Base-by-base conservation (phyloP, 1,140 invertebrate genomes). In the Achroia grisella region DNA sequence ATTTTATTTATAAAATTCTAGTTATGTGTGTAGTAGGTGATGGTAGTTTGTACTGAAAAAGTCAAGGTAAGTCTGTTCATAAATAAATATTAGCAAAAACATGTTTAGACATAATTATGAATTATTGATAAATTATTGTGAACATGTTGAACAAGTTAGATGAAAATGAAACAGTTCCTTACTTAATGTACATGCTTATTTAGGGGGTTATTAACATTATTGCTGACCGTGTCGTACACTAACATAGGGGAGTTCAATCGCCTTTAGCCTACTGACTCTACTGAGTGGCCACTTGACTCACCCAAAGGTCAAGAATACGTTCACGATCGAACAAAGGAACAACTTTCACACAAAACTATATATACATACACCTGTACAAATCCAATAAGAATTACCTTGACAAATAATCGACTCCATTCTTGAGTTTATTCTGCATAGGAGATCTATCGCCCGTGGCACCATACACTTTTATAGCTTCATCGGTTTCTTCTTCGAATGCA, bases 401-500 rank as follows among this genome's bases (percentile, higher is more conserved):
- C 15, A 82, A 40, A 60, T 66, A 85, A 53, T 85, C 81, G 40
- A 59, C 65, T 56, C 77, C 77, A 74, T 80, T 80, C 64, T 79
- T 84, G 49, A 66, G 73, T 76, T 83, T 83, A 48, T 86, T 84
- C 55, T 86, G 82, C 62, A 88, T 80, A 66, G 87, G 87, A 53
- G 87, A 77, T 47, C 78, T 86, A 62, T 81, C 90, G 41, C 89
- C 91, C 44, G 91, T 93, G 27, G 92, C 88, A 13, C 92, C 92
- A 77, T 93, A 93, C 6, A 92, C 90, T 68, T 91, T 90, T 53
- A 93, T 92, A 37, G 91, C 91, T 77, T 93, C 92, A 70, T 93
- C 92, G 41, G 91, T 91, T 62, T 93, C 92, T 71, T 93, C 92
- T 74, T 94, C 92, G 71, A 94, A 94, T 8, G 93, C 93, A 77